Base-by-base conservation (phyloP, 2,797 vertebrate genomes). In the Silurus lanzhouensis region DNA sequence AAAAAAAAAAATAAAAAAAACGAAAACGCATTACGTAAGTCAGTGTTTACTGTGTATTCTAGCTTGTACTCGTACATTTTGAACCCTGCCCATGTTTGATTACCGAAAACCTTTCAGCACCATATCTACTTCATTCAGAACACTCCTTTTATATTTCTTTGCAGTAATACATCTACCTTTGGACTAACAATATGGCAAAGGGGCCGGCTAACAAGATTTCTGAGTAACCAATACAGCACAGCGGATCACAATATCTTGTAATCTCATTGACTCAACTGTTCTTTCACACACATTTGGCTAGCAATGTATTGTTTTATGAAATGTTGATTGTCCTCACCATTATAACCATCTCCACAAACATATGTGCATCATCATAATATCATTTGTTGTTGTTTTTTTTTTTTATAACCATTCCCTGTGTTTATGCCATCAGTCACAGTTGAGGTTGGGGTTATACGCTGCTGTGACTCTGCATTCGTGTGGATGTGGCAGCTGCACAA, bases 81-180 rank as follows among this genome's bases (percentile, higher is more conserved):
- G 70, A 76, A 85, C 70, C 86, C 81, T 70, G 66, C 85, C 85
- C 74, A 82, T 79, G 31, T 84, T 88, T 83, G 74, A 88, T 76
- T 71, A 85, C 31, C 20, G 64, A 46, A 68, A 80, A 5, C 63
- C 72, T 75, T 81, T 38, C 9, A 78, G 66, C 38, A 38, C 74
- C 57, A 13, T 82, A 76, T 85, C 68, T 46, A 48, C 77, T 78
- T 68, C 20, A 31, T 85, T 87, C 66, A 58, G 22, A 76, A 76
- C 85, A 83, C 70, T 76, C 84, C 83, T 68, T 76, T 83, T 12
- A 46, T 14, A 27, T 82, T 83, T 38, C 60, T 52, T 31, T 20
- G 22, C 76, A 57, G 64, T 72, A 19, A n/a, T 22, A 12, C 60
- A 68, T 14, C 79, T 52, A 52, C n/a, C 46, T 7, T 12, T 6